Percentiles rank a stretch among this genome's conserved stretches.
Conservation (phyloP, 2,113 vertebrate species). For the Sardina pilchardus region DNA sequence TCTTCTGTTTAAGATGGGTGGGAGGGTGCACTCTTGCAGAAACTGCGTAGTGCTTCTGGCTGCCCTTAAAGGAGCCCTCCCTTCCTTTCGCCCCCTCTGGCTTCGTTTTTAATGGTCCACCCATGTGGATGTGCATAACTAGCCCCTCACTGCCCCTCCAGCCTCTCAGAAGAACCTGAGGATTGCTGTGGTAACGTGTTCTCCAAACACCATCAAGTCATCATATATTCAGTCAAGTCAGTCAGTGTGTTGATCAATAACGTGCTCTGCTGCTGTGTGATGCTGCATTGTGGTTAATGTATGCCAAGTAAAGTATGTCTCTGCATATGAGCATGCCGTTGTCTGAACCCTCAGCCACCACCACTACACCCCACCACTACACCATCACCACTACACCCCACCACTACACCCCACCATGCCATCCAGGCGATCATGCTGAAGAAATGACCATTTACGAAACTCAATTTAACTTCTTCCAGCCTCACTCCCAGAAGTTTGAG, state of each 20-base stretch:
- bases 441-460: conserved; percentile 63
- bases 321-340: not conserved
- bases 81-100: not conserved
- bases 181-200: not conserved
- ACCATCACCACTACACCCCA: no score
- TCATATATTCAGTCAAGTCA: not conserved
- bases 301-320: conserved; percentile 25
- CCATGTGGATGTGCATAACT: not conserved
- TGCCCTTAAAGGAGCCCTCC: not conserved
- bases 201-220: not conserved
- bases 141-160: not conserved
- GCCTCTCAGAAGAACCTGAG: not conserved
- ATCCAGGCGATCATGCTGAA: conserved; percentile 39
- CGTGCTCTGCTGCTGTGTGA: not conserved
- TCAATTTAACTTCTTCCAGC: conserved; percentile 99
- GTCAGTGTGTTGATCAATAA: not conserved
- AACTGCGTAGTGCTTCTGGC: not conserved
- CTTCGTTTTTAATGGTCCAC: not conserved
- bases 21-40: not conserved
- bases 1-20: not conserved
- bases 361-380: no score
- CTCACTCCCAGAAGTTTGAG: conserved; percentile 98
- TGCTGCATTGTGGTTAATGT: conserved; percentile 49
- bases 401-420: not conserved
- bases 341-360: not conserved